Percentiles rank a stretch among this genome's conserved stretches.
Conservation (phyloP, 2,888 invertebrate species). For the Aphodius sticticus region DNA sequence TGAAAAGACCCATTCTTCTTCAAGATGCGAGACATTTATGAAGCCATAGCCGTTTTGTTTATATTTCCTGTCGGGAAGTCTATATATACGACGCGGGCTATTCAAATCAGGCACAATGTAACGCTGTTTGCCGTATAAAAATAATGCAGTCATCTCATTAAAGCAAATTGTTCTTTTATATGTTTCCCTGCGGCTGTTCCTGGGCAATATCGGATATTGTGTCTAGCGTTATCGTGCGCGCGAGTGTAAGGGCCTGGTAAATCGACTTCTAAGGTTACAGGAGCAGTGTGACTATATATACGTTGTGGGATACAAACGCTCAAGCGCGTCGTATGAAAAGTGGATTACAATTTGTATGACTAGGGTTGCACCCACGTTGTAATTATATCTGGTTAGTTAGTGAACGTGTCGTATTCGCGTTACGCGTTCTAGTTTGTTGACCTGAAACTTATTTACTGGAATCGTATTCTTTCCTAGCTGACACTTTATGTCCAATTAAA, state of each 20-base stretch:
- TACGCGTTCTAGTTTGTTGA: not conserved
- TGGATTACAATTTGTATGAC: not conserved
- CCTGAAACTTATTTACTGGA: not conserved
- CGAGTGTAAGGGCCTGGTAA: conserved; percentile 18
- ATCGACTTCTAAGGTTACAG: conserved; percentile 17
- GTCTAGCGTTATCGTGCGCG: conserved; percentile 20
- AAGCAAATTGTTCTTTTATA: conserved; percentile 27
- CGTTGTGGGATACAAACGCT: not conserved
- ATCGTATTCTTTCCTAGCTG: not conserved
- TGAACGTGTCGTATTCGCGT: not conserved
- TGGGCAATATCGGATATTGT: conserved; percentile 25
- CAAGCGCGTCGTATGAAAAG: not conserved
- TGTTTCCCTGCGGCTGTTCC: conserved; percentile 18
- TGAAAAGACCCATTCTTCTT: not conserved
- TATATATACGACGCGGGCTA: not conserved
- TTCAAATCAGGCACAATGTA: conserved; percentile 18
- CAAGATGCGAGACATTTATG: not conserved
- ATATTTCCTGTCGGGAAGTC: not conserved
- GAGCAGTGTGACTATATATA: not conserved
- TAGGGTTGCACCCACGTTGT: not conserved
- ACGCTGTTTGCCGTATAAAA: conserved; percentile 20
- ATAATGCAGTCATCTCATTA: conserved; percentile 26
- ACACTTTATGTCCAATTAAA: not conserved
- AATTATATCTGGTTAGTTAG: not conserved
- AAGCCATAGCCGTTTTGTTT: not conserved